Base-by-base conservation (phyloP, 2,797 vertebrate genomes). In the Pseudotriccus pelzelni region DNA sequence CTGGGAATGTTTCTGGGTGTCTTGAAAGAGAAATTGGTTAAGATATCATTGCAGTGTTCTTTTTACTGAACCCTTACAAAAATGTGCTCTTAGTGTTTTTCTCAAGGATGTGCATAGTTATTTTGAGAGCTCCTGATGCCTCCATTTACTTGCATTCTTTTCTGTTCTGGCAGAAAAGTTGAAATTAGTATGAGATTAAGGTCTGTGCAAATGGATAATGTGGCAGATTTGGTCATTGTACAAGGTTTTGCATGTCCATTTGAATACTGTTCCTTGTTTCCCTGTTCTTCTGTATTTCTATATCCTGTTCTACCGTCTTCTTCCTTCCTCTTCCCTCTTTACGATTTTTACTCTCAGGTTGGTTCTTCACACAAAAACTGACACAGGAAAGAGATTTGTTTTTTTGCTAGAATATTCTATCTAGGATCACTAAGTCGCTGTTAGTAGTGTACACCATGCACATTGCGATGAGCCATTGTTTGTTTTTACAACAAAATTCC, bases 401-500 rank as follows among this genome's bases (percentile, higher is more conserved):
- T 85, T 85, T 75, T 32, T 47, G n/a, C 34, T 64, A 30, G 37
- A 41, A 46, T 67, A 75, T 80, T 89, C 14, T 43, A n/a, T 44
- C 23, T 37, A 72, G 72, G 86, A 66, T 20, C 49, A 32, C 47
- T 89, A 59, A 49, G 70, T 84, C 3, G 4, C 25, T 78, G 44
- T 84, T 92, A 78, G 84, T 74, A 73, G 46, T 53, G 78, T 44
- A n/a, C 66, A 53, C 27, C 52, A 17, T 53, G 67, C 69, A 28
- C 37, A 4, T 93, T 81, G 72, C 84, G 67, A 60, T 88, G 90
- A 96, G 44, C 69, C 76, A 77, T 88, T 96, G 84, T 96, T 93
- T 97, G 93, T 96, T 97, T 95, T 94, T 88, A 67, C 84, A 88
- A 94, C 47, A 88, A 84, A 94, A 94, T 90, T 94, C 92, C 80